Evolutionary conservation across 1,140 invertebrate species (phyloP).

Genomic region (Heliconius eleuchia): DNA sequence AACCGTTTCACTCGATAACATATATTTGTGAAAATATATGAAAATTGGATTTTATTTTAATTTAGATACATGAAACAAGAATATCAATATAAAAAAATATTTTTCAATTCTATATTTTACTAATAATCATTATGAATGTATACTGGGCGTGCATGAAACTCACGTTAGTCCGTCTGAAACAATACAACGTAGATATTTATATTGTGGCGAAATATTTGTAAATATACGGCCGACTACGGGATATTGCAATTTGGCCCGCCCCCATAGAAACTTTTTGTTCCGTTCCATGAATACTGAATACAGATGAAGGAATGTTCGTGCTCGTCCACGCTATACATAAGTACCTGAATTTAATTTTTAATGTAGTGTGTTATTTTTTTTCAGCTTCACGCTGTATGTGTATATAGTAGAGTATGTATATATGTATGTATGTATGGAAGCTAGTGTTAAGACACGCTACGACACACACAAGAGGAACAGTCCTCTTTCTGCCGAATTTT

Average conservation of each 20-base stretch:
- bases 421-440: no score
- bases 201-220: constrained; percentile 24
- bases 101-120: not conserved
- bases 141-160: not conserved
- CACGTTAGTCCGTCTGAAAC: constrained; percentile 9
- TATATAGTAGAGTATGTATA: no score
- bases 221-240: constrained; percentile 8
- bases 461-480: no score
- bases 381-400: no score
- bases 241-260: constrained; percentile 27
- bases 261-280: constrained; percentile 26
- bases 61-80: not conserved
- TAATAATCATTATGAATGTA: not conserved
- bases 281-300: constrained; percentile 22
- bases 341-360: not conserved
- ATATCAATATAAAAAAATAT: not conserved
- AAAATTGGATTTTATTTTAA: not conserved
- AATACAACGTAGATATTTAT: constrained; percentile 6
- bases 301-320: not conserved
- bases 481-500: no score
- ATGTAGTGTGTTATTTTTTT: not conserved
- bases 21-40: not conserved
- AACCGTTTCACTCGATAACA: not conserved
- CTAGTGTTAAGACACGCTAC: no score
- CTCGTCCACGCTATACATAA: not conserved